These are phyloP conservation scores for Eupeodes latifasciatus DNA, from an alignment of 2,888 invertebrate species.

Conservation along the genomic window DNA sequence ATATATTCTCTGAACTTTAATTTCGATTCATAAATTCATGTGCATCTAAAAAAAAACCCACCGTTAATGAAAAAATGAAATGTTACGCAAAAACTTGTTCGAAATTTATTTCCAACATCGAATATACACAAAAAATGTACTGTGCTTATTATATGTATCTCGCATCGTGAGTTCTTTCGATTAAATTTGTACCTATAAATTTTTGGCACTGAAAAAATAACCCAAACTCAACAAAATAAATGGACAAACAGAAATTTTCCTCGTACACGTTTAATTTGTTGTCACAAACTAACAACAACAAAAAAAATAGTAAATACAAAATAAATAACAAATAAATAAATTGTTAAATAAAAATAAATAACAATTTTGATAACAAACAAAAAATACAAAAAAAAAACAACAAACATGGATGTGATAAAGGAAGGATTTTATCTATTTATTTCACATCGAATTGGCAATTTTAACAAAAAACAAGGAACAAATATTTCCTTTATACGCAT, in stretches of 20 bases:
- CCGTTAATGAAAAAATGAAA: background rate
- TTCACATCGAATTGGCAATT: conserved; percentile 28
- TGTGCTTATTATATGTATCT: background rate
- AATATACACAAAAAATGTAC: background rate
- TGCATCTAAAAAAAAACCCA: background rate
- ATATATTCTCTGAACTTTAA: background rate
- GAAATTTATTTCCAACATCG: background rate
- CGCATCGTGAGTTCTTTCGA: background rate
- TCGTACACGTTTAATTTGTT: conserved; percentile 36
- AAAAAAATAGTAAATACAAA: conserved; percentile 7
- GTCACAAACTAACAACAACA: conserved; percentile 1
- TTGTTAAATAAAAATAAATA: conserved; percentile 46
- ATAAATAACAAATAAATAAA: conserved; percentile 47
- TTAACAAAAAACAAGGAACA: background rate
- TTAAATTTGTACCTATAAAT: conserved; percentile 6
- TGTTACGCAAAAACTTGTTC: background rate
- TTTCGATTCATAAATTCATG: background rate
- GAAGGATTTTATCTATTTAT: conserved; percentile 28
- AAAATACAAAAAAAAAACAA: background rate
- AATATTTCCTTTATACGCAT: background rate
- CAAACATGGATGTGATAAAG: conserved; percentile 19
- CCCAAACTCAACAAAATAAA: background rate
- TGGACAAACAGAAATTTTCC: conserved; percentile 7
- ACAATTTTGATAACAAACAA: conserved; percentile 16
- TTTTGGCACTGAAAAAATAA: background rate